A percentile compares a stretch with the other conserved stretches of the same genome.
Evolutionary conservation across 2,888 invertebrate genomes (phyloP).

Genomic region (Drosophila mettleri): DNA sequence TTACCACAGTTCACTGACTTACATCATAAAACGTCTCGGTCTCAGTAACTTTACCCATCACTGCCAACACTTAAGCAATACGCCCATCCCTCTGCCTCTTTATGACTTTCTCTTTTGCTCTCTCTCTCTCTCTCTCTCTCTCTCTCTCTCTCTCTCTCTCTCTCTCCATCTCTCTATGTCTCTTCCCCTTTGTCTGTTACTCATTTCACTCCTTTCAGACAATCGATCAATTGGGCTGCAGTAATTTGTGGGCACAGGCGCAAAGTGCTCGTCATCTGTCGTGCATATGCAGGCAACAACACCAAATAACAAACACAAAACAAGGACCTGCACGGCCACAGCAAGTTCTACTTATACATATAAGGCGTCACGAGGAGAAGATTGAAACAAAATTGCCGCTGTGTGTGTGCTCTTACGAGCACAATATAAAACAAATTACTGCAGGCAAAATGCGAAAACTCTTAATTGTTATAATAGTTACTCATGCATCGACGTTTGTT

Average conservation of each 20-base stretch:
- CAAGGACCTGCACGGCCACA: constrained; percentile 20
- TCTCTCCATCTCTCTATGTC: constrained; percentile 3
- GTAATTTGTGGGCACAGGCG: constrained; percentile 76
- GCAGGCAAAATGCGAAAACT: constrained; percentile 11
- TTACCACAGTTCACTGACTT: constrained; percentile 80
- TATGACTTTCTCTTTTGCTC: neutral
- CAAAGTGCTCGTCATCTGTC: constrained; percentile 70
- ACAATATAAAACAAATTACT: constrained; percentile 26
- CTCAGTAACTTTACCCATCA: constrained; percentile 59
- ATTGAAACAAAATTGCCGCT: neutral
- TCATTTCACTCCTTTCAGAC: constrained; percentile 53
- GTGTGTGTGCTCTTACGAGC: constrained; percentile 19
- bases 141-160: too few relatives aligned
- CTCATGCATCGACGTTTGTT: neutral
- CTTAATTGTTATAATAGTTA: constrained; percentile 20
- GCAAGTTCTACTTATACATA: constrained; percentile 14
- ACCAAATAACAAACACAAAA: constrained; percentile 34
- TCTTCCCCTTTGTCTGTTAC: neutral
- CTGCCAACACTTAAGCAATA: constrained; percentile 52
- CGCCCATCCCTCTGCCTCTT: constrained; percentile 10
- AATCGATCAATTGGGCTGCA: constrained; percentile 80
- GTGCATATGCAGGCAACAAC: constrained; percentile 47
- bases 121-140: neutral
- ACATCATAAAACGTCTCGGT: constrained; percentile 71
- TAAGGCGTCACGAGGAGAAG: constrained; percentile 3